These are phyloP conservation scores for Hemicentrotus pulcherrimus DNA, from an alignment of 35 echinoderm and acorn worm genomes.

Conservation along the genomic window DNA sequence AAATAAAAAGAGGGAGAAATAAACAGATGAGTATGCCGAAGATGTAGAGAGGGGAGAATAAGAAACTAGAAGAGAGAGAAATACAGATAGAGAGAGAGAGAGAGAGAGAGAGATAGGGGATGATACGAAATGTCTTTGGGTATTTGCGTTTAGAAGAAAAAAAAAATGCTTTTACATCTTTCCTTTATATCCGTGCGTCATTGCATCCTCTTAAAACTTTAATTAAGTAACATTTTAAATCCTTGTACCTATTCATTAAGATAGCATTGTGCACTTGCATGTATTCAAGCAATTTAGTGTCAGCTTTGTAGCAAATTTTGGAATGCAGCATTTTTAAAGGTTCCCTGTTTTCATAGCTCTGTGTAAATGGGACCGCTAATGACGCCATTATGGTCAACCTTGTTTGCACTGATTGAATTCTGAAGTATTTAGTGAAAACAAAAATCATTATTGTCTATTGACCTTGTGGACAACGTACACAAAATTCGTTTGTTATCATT, in stretches of 20 bases:
- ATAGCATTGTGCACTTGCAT: not conserved
- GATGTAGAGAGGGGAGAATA: no score
- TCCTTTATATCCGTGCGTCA: not conserved
- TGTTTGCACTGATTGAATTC: not conserved
- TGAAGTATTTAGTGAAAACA: not conserved
- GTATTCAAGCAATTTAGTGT: not conserved
- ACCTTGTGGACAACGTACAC: not conserved
- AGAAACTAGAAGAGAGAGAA: no score
- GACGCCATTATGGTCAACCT: not conserved
- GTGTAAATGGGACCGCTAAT: not conserved
- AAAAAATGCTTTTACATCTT: not conserved
- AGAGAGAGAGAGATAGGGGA: no score
- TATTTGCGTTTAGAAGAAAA: no score
- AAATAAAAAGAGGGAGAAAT: not conserved
- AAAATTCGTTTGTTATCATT: not conserved
- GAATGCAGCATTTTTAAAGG: not conserved
- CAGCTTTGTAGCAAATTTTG: not conserved
- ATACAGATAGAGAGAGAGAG: no score
- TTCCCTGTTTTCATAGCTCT: not conserved
- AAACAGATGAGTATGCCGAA: no score
- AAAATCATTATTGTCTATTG: not conserved
- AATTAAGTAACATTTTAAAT: no score
- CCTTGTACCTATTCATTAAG: not conserved
- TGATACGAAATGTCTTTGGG: no score
- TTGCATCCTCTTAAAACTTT: not conserved